phyloP scores from a whole-genome alignment of 2,888 invertebrate species.

The Seira sanloemensis region DNA sequence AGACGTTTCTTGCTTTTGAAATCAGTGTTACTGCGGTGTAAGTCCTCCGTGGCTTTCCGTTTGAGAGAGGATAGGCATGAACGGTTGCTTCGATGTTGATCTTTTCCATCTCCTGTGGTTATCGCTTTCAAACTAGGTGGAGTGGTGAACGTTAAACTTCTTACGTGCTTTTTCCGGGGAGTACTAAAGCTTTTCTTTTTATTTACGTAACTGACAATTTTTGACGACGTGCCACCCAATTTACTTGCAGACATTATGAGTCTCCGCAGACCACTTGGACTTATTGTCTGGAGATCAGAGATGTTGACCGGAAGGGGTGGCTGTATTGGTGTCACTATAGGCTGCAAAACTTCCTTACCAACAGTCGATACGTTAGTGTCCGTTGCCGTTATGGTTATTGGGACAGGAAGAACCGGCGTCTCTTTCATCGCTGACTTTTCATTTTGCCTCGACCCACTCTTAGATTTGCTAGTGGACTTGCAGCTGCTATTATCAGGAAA shows the following conservation, averaged over 20 bases:
- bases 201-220: conserved; percentile 3
- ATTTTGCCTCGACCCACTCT: too few relatives aligned
- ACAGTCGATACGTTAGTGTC: too few relatives aligned
- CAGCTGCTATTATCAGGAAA: background rate
- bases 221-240: background rate
- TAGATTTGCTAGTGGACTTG: too few relatives aligned
- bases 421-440: too few relatives aligned
- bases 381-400: too few relatives aligned
- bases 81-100: background rate
- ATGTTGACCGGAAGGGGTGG: conserved; percentile 19
- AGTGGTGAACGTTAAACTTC: conserved; percentile 69
- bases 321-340: conserved; percentile 48
- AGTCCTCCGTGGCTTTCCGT: conserved; percentile 39
- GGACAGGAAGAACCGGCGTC: too few relatives aligned
- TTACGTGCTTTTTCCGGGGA: conserved; percentile 70
- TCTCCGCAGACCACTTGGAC: conserved; percentile 44
- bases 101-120: conserved; percentile 3
- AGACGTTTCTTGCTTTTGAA: conserved; percentile 57
- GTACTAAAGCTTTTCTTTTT: conserved; percentile 70
- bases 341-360: too few relatives aligned
- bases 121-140: conserved; percentile 65
- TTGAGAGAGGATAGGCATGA: background rate
- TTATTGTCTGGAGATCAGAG: conserved; percentile 38
- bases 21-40: background rate
- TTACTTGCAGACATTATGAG: conserved; percentile 62